These are phyloP conservation scores for Mesocricetus auratus DNA, from an alignment of 2,113 vertebrate genomes.

Conservation along the genomic window DNA sequence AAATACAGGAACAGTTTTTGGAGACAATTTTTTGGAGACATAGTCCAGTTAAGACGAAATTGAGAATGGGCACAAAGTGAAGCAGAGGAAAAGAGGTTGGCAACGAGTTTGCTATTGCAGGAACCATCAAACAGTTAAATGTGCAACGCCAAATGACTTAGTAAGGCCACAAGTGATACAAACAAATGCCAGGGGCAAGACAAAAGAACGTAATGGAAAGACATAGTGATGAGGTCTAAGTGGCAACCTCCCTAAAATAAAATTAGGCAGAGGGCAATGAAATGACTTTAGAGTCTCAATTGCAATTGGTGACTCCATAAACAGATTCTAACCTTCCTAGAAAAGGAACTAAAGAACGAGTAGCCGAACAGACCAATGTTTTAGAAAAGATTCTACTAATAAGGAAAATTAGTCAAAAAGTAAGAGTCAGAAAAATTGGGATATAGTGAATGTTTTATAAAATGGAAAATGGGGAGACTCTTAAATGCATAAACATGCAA, in stretches of 20 bases:
- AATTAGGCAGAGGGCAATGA: neutral
- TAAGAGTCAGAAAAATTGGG: neutral
- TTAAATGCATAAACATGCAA: neutral
- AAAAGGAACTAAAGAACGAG: neutral
- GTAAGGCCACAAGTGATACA: neutral
- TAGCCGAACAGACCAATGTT: neutral
- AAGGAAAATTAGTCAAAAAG: constrained; percentile 14
- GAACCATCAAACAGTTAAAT: neutral
- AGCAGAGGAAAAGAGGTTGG: neutral
- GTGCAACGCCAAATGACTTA: neutral
- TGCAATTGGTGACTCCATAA: neutral
- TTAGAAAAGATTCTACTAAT: neutral
- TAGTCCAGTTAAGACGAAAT: constrained; percentile 42
- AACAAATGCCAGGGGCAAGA: constrained; percentile 11
- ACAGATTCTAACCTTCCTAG: neutral
- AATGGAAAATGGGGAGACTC: constrained; percentile 6
- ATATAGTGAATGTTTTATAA: neutral
- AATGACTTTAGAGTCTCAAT: neutral
- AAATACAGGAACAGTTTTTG: neutral
- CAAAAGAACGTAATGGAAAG: neutral
- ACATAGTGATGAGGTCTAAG: neutral
- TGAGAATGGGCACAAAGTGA: neutral
- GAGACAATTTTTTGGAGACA: neutral
- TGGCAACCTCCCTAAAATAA: neutral
- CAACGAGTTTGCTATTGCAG: neutral